Conservation (phyloP, 2,113 vertebrate species). For the Carassius gibelio region DNA sequence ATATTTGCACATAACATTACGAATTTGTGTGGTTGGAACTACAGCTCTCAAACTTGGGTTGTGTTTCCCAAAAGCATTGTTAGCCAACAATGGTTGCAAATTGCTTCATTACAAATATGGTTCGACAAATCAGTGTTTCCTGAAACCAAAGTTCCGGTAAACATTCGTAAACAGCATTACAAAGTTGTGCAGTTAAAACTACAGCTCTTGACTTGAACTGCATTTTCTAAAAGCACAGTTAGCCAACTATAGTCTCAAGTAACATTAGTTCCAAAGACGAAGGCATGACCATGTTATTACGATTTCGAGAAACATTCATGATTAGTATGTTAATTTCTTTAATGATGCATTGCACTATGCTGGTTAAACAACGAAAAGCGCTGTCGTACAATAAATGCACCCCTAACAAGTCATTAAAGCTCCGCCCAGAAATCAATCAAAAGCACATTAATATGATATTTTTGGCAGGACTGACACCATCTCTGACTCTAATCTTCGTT, state of each 20-base stretch:
- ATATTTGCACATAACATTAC: neutral
- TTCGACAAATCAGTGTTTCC: too few relatives aligned
- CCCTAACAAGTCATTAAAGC: neutral
- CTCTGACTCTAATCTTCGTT: neutral
- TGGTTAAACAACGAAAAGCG: neutral
- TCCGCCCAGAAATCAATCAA: neutral
- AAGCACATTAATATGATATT: neutral
- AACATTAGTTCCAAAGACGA: neutral
- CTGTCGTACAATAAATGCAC: neutral
- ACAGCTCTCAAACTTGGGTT: neutral
- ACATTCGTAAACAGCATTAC: too few relatives aligned
- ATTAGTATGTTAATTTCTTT: neutral
- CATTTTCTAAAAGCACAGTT: too few relatives aligned
- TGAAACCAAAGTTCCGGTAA: too few relatives aligned
- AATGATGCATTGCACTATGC: neutral
- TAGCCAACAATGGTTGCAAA: too few relatives aligned
- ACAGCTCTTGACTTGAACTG: too few relatives aligned
- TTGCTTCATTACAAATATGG: too few relatives aligned
- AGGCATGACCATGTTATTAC: neutral
- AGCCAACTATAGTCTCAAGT: too few relatives aligned
- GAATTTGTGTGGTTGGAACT: neutral
- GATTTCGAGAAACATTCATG: neutral
- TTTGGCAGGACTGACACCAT: neutral
- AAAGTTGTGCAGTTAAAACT: too few relatives aligned
- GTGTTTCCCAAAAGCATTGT: too few relatives aligned